These are phyloP conservation scores for Hippocampus guttulatus DNA, from an alignment of 2,113 vertebrate genomes.

Conservation along the genomic window DNA sequence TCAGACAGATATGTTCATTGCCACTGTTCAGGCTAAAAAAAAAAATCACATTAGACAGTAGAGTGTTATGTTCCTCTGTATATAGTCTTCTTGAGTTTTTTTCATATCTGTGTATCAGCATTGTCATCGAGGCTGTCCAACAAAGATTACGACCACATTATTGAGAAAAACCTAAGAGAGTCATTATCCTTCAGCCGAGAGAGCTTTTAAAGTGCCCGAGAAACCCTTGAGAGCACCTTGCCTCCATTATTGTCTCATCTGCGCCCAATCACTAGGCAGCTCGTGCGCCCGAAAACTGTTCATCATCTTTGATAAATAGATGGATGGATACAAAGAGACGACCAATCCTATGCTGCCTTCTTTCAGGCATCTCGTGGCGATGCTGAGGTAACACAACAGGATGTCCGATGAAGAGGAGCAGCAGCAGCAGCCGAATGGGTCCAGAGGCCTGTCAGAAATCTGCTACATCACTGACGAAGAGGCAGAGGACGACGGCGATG, in stretches of 20 bases:
- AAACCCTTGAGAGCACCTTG: not conserved
- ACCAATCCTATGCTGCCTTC: not conserved
- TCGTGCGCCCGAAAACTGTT: not conserved
- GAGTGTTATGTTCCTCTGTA: not conserved
- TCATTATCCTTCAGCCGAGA: not conserved
- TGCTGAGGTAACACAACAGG: slow-evolving; percentile 53
- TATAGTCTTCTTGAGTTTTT: not conserved
- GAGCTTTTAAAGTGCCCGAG: not conserved
- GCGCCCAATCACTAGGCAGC: not conserved
- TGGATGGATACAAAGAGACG: not conserved
- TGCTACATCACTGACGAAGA: slow-evolving; percentile 31
- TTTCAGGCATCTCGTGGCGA: slow-evolving; percentile 37
- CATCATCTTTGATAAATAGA: not conserved
- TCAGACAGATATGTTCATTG: not conserved
- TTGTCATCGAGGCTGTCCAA: not conserved
- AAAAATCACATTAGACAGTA: not conserved
- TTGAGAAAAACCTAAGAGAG: not conserved
- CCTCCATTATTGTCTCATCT: not conserved
- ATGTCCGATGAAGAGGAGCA: slow-evolving; percentile 50
- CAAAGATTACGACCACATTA: not conserved
- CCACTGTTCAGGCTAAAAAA: not conserved
- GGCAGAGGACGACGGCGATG: slow-evolving; percentile 23
- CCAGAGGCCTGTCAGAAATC: slow-evolving; percentile 2
- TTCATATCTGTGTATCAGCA: not conserved
- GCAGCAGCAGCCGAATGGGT: slow-evolving; percentile 3